Evolutionary conservation across 2,888 invertebrate genomes (phyloP), one percentile per base, ranked within the genome.

Genomic region (Clivina fossor): DNA sequence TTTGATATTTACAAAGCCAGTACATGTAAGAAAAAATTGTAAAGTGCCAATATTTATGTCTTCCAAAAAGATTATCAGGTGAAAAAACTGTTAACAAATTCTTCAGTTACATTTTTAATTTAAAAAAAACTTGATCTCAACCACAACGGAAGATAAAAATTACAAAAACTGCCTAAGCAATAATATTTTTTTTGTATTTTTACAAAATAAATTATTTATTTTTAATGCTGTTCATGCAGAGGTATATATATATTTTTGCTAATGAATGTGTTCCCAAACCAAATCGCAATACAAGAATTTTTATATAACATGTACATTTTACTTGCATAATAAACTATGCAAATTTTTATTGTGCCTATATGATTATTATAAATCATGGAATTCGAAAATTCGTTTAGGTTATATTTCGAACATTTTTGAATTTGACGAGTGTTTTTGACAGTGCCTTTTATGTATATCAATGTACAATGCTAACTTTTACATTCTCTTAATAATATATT

Each of bases 391-490:
- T n/a, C n/a, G n/a, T n/a, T n/a, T n/a, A n/a, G n/a, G n/a, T 20
- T 22, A 41, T 11, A 11, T 22, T 4, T 16, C 18, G n/a, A 38
- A 11, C 18, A 13, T 13, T 20, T 11, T 20, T 11, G 43, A 32
- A 32, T 32, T 46, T 46, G 30, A 46, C 4, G 13, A 28, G 32
- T 15, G 32, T 18, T 46, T 33, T 49, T 11, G 50, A 50, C 37
- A 50, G 50, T 50, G 50, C 50, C 50, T 50, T 40, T 50, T 40
- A 40, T 50, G 28, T 49, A 49, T 48, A 48, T 48, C 20, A n/a
- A 49, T 49, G 49, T 49, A 49, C 49, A 49, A 49, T 38, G 32
- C 37, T 50, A 50, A 50, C 50, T 50, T 37, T 26, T 50, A 50
- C 50, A 50, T 50, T 50, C 50, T 50, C 15, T 48, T 18, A 35